Evolutionary conservation across 2,888 invertebrate genomes (phyloP), one percentile per base, ranked within the genome.

Genomic region (Xylota sylvarum): DNA sequence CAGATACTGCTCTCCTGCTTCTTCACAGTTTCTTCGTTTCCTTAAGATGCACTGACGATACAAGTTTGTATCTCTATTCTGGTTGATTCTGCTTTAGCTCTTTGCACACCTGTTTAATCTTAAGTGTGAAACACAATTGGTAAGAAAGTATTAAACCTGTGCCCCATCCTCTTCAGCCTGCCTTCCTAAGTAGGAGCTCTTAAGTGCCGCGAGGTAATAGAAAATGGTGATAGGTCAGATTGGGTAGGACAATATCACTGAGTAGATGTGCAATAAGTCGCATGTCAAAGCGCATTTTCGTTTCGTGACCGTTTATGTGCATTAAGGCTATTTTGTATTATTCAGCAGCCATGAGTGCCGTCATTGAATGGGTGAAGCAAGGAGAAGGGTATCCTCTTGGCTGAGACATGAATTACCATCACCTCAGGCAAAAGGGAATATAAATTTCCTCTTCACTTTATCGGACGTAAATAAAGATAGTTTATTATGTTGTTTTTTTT

Each of bases 221-320:
- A n/a, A n/a, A n/a, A n/a, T n/a, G n/a, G n/a, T n/a, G n/a, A n/a
- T n/a, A n/a, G n/a, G n/a, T n/a, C n/a, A n/a, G n/a, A n/a, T n/a
- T n/a, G n/a, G n/a, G n/a, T n/a, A n/a, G n/a, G n/a, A n/a, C n/a
- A n/a, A n/a, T n/a, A n/a, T n/a, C n/a, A n/a, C n/a, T n/a, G n/a
- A n/a, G n/a, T n/a, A n/a, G n/a, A n/a, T 32, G 23, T 64, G 17
- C 32, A 72, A n/a, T 67, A 43, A 65, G n/a, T n/a, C n/a, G n/a
- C n/a, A n/a, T n/a, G 78, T 60, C 83, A 78, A 67, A 78, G 83
- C 78, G 72, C 78, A 78, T 67, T 78, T 78, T 55, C 78, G 60
- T 73, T 76, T 12, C 72, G 60, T 50, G 67, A 77, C 67, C 67
- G 50, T 50, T 67, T 50, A 67, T 58, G 30, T 37, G 35, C 67